Percentiles rank a stretch among this genome's conserved stretches.
These are phyloP conservation scores for Acleris laterana DNA, from an alignment of 2,888 invertebrate species.

Conservation along the genomic window DNA sequence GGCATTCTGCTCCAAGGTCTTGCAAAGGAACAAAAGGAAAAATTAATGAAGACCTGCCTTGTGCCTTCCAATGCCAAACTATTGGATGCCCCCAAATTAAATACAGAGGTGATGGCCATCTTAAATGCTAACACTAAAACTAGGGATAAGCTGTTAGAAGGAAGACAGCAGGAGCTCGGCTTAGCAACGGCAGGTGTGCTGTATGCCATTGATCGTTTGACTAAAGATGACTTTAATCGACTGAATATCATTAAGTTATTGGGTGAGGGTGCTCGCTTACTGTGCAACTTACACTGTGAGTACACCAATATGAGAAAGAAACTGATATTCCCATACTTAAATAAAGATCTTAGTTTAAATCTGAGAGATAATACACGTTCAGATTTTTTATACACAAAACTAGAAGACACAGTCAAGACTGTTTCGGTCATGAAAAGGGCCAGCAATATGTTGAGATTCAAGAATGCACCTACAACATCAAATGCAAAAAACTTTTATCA, in stretches of 20 bases:
- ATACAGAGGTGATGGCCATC: too few relatives aligned
- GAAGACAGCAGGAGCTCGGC: too few relatives aligned
- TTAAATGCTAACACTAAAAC: too few relatives aligned
- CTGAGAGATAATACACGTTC: not conserved
- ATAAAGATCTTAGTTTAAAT: not conserved
- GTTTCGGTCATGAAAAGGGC: not conserved
- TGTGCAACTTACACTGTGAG: not conserved
- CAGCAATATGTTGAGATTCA: not conserved
- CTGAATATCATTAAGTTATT: too few relatives aligned
- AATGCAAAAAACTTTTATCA: too few relatives aligned
- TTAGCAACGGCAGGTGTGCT: not conserved
- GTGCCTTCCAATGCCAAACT: too few relatives aligned
- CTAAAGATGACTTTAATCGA: not conserved
- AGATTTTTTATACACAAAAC: not conserved
- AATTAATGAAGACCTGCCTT: not conserved
- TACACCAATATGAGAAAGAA: not conserved
- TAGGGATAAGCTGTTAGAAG: too few relatives aligned
- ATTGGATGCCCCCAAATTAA: too few relatives aligned
- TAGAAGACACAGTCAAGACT: not conserved
- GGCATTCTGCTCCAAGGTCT: not conserved
- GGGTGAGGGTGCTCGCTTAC: too few relatives aligned
- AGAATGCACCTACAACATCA: too few relatives aligned
- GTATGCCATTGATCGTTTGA: not conserved
- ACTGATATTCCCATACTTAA: not conserved
- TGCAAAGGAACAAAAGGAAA: not conserved